A percentile compares a stretch with the other conserved stretches of the same genome.
These are phyloP conservation scores for Galeopterus variegatus DNA, from an alignment of 2,113 vertebrate species.

Conservation along the genomic window DNA sequence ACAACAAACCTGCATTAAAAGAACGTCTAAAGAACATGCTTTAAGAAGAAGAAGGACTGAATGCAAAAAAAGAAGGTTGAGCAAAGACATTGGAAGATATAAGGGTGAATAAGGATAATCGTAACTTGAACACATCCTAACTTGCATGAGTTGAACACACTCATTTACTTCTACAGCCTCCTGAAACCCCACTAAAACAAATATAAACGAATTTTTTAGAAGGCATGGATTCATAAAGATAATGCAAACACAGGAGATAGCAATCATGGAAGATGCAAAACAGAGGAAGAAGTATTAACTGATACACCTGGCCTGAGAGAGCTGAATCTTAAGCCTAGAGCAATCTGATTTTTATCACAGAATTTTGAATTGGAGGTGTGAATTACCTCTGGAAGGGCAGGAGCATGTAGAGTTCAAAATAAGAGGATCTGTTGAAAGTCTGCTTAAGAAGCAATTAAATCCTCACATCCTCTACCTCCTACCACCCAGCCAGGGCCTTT, in stretches of 20 bases:
- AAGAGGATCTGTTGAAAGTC: slow-evolving; percentile 33
- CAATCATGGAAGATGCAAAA: background rate
- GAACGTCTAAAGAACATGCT: background rate
- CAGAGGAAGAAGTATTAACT: slow-evolving; percentile 31
- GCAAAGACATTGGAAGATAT: slow-evolving; percentile 17
- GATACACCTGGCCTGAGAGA: slow-evolving; percentile 15
- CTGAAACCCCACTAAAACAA: slow-evolving; percentile 47
- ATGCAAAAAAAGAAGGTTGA: slow-evolving; percentile 7
- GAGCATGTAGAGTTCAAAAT: background rate
- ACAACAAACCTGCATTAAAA: slow-evolving; percentile 7
- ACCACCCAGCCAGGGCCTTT: background rate
- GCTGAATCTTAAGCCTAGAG: background rate
- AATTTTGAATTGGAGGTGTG: background rate
- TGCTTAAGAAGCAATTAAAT: slow-evolving; percentile 52
- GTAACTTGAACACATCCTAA: slow-evolving; percentile 25
- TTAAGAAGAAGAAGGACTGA: slow-evolving; percentile 19
- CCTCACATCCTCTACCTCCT: background rate
- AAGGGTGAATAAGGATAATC: background rate
- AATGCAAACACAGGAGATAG: background rate
- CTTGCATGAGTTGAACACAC: background rate
- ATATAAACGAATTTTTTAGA: slow-evolving; percentile 20
- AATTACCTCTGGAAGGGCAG: slow-evolving; percentile 13
- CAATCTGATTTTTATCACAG: slow-evolving; percentile 15
- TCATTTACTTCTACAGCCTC: background rate
- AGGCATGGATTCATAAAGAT: background rate